Percentiles rank a stretch among this genome's conserved stretches.
These are phyloP conservation scores for Ictidomys tridecemlineatus DNA, from an alignment of 2,113 vertebrate genomes.

Conservation along the genomic window DNA sequence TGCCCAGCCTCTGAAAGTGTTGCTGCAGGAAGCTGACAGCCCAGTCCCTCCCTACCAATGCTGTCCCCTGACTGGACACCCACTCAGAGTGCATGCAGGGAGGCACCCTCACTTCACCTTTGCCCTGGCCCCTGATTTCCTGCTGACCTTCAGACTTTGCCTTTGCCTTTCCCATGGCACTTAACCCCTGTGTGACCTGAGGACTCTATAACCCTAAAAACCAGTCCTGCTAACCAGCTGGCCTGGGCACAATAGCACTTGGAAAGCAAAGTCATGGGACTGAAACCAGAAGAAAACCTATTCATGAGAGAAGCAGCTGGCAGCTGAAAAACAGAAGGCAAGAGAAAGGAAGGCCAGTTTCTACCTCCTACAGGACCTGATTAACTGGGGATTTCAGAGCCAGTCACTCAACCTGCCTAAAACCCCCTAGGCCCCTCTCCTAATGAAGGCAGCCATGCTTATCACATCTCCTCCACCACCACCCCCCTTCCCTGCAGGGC, in stretches of 20 bases:
- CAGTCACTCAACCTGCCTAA: neutral
- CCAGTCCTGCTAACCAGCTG: slow-evolving; percentile 72
- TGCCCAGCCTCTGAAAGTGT: neutral
- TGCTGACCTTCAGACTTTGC: neutral
- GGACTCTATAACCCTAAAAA: slow-evolving; percentile 51
- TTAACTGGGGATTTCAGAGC: slow-evolving; percentile 44
- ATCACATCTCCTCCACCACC: neutral
- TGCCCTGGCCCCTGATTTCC: neutral
- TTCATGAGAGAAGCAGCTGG: slow-evolving; percentile 73
- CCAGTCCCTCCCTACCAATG: neutral
- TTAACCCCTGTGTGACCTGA: slow-evolving; percentile 54
- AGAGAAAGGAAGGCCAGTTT: slow-evolving; percentile 16
- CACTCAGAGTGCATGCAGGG: neutral
- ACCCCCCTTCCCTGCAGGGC: neutral
- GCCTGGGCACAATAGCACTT: slow-evolving; percentile 49
- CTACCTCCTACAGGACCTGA: slow-evolving; percentile 46
- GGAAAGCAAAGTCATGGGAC: slow-evolving; percentile 55
- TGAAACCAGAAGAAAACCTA: slow-evolving; percentile 73
- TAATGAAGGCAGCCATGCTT: slow-evolving; percentile 21
- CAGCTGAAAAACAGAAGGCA: slow-evolving; percentile 61
- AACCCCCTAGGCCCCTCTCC: neutral
- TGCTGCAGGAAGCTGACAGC: neutral
- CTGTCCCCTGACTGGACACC: neutral
- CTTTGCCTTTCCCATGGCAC: slow-evolving; percentile 43
- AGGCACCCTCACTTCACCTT: neutral